Evolutionary conservation across 2,113 vertebrate species (phyloP), one percentile per base, ranked within the genome.

Genomic region (Psilopsiagon aurifrons): DNA sequence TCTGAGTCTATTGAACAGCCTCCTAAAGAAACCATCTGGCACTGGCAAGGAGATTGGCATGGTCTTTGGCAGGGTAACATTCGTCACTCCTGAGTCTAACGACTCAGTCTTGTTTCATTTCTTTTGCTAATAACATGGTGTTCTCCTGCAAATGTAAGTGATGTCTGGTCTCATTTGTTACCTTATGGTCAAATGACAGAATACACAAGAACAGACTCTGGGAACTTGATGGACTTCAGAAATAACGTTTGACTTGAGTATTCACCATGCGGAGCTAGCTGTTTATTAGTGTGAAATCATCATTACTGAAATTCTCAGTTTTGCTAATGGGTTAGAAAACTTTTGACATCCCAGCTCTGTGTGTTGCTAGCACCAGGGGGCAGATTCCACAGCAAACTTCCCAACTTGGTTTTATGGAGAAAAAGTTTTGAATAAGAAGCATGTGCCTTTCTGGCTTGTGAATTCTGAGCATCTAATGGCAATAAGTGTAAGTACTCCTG

Each of bases 1-100:
- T 76, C 59, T 91, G 67, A 86, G 31, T 10, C 54, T 41, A 13
- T 33, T 62, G 22, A 91, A 54, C 18, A 77, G 22, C 22, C 60
- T 89, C 24, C n/a, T 44, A 57, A 83, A 77, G 37, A 94, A 96
- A 74, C 91, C 89, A 83, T 96, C 89, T 96, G 93, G 64, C 83
- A 41, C 0, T 77, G 76, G 44, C 89, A 86, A 80, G 9, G 24
- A 88, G 76, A 69, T 90, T 88, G 79, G 75, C 91, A 83, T 1
- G 1, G 39, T 31, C 29, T 92, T 92, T 92, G 79, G 52, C 83
- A 83, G 47, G 9, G 22, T 70, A 59, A 29, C n/a, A 71, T 70
- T 41, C 41, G 74, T 86, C 49, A 62, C 77, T 81, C 15, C 64
- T 78, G 60, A 74, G 35, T 46, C 23, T 94, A 89, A 86, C 66